A percentile compares a stretch with the other conserved stretches of the same genome.
These are phyloP conservation scores for Datnioides undecimradiatus DNA, from an alignment of 2,113 vertebrate genomes.

Conservation along the genomic window DNA sequence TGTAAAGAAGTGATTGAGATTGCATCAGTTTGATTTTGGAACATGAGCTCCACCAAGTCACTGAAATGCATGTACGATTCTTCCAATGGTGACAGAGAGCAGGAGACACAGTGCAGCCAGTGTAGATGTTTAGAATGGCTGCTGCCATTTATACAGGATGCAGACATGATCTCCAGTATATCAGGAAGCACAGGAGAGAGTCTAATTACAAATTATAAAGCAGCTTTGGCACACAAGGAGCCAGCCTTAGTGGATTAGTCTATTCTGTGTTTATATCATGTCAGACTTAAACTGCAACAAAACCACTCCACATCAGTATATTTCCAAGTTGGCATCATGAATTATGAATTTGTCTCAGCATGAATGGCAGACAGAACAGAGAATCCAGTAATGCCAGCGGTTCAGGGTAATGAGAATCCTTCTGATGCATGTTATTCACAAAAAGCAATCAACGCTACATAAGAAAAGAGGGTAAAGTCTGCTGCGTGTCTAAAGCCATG, in stretches of 20 bases:
- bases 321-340: slow-evolving; percentile 9
- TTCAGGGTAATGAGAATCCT: not conserved
- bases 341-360: slow-evolving; percentile 12
- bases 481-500: not conserved
- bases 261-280: slow-evolving; percentile 1
- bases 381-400: not conserved
- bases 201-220: slow-evolving; percentile 4
- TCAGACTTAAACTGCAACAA: slow-evolving; percentile 23
- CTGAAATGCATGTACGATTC: not conserved
- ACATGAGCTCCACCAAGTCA: not conserved
- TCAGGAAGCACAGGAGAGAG: slow-evolving; percentile 6
- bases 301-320: slow-evolving; percentile 13
- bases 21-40: not conserved
- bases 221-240: slow-evolving; percentile 8
- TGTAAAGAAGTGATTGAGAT: not conserved
- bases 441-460: not conserved
- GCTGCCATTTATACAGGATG: slow-evolving; percentile 17
- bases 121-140: not conserved
- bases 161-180: not conserved
- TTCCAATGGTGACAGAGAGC: not conserved
- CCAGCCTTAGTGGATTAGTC: not conserved
- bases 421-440: not conserved
- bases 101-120: not conserved
- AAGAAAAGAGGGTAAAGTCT: not conserved
- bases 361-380: not conserved